Evolutionary conservation across 1,140 invertebrate genomes (phyloP).

Genomic region (Pseudomyrmex sp.): DNA sequence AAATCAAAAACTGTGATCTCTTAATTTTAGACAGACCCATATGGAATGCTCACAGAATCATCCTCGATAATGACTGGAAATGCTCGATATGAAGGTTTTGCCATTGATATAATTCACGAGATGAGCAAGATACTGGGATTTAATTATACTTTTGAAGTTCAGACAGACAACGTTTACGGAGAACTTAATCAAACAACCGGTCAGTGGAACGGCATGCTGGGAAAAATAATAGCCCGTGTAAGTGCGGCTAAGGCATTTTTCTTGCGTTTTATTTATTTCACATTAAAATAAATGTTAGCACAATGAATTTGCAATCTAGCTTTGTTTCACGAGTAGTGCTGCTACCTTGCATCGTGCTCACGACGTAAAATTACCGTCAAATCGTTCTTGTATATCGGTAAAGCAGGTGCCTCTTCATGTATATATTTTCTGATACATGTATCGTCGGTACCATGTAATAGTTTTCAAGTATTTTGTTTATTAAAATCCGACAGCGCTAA

Average conservation of each 20-base stretch:
- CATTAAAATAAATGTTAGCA: background rate
- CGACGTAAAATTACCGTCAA: constrained; percentile 27
- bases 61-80: constrained; percentile 89
- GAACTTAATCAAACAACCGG: constrained; percentile 87
- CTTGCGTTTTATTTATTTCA: background rate
- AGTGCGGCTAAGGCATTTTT: constrained; percentile 63
- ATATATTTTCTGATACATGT: background rate
- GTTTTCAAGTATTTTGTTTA: background rate
- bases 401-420: constrained; percentile 52
- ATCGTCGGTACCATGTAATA: constrained; percentile 21
- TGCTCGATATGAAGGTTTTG: constrained; percentile 92
- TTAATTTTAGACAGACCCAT: constrained; percentile 89
- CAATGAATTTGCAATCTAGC: background rate
- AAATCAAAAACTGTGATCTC: background rate
- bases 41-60: constrained; percentile 92
- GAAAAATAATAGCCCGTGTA: constrained; percentile 90
- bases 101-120: constrained; percentile 91
- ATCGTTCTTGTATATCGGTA: constrained; percentile 57
- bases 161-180: constrained; percentile 92
- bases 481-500: background rate
- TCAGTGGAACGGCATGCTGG: constrained; percentile 95
- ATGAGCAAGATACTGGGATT: constrained; percentile 90
- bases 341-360: constrained; percentile 61
- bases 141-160: constrained; percentile 92
- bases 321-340: constrained; percentile 56